Percentiles rank a stretch among this genome's conserved stretches.
Evolutionary conservation across 2,888 invertebrate genomes (phyloP).

Genomic region (Druceiella hillmani): DNA sequence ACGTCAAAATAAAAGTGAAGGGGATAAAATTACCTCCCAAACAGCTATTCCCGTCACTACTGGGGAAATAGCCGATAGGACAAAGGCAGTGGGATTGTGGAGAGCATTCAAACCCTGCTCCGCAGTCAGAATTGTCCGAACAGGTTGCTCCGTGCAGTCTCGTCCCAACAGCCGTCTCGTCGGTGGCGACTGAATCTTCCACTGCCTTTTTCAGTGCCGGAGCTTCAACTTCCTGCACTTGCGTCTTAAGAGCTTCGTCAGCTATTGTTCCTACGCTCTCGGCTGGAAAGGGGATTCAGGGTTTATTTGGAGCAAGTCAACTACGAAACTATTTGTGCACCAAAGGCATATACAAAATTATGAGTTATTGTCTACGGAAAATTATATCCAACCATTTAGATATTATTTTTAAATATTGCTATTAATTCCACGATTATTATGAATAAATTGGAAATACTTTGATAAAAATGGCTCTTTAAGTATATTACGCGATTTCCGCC

Average conservation of each 20-base stretch:
- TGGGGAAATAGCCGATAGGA: constrained; percentile 36
- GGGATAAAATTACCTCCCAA: constrained; percentile 32
- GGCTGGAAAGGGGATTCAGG: too few species aligned
- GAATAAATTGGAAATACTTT: too few species aligned
- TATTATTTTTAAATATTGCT: too few species aligned
- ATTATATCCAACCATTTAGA: too few species aligned
- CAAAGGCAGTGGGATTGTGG: constrained; percentile 33
- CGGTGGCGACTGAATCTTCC: neutral
- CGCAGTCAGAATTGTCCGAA: constrained; percentile 25
- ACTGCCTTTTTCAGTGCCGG: neutral
- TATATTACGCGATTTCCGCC: too few species aligned
- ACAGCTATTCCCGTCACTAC: constrained; percentile 27
- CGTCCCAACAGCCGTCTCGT: neutral
- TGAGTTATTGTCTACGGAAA: too few species aligned
- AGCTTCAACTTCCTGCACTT: constrained; percentile 5
- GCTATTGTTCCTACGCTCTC: too few species aligned
- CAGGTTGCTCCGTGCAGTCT: constrained; percentile 29
- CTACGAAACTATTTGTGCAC: too few species aligned
- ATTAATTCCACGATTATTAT: too few species aligned
- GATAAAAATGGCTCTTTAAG: too few species aligned
- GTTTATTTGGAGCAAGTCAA: too few species aligned
- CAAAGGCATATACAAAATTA: too few species aligned
- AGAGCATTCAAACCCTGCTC: constrained; percentile 31
- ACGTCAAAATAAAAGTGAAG: constrained; percentile 1
- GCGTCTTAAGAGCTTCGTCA: neutral